phyloP scores from a whole-genome alignment of 2,797 vertebrate genomes.

The Typhlichthys subterraneus region DNA sequence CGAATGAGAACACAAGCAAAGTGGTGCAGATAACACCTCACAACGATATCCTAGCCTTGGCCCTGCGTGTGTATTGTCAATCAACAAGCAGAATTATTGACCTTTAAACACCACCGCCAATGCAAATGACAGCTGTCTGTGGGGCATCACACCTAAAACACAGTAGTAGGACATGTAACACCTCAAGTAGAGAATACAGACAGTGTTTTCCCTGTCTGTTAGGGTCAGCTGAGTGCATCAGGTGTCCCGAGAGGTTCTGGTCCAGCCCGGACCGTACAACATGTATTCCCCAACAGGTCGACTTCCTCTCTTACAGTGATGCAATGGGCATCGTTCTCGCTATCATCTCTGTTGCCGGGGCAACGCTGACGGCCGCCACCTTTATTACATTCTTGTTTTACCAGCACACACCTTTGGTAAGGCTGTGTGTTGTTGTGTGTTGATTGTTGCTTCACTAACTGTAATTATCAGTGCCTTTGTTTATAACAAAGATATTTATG shows the following conservation, averaged over 20 bases:
- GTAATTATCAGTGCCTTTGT: too few relatives aligned
- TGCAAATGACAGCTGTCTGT: too few relatives aligned
- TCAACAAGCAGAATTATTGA: too few relatives aligned
- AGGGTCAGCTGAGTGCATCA: conserved; percentile 46
- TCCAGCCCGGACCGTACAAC: conserved; percentile 40
- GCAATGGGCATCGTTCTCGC: conserved; percentile 48
- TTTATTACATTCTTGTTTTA: conserved; percentile 42
- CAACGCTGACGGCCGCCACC: conserved; percentile 40
- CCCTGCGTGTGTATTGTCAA: too few relatives aligned
- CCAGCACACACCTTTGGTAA: conserved; percentile 44
- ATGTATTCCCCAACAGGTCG: conserved; percentile 48
- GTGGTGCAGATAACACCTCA: too few relatives aligned
- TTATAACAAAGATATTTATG: too few relatives aligned
- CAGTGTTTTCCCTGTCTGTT: conserved; percentile 8
- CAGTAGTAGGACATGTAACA: too few relatives aligned
- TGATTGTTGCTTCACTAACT: neutral
- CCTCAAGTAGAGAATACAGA: too few relatives aligned
- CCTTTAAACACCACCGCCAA: too few relatives aligned
- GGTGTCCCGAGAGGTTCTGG: conserved; percentile 52
- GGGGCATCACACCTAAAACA: too few relatives aligned
- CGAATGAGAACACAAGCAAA: too few relatives aligned
- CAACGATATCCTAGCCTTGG: too few relatives aligned
- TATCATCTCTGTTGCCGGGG: conserved; percentile 46
- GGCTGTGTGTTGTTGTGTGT: neutral
- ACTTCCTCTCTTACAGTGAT: conserved; percentile 44